phyloP scores from a whole-genome alignment of 1,140 invertebrate genomes.

The Zophobas morio region DNA sequence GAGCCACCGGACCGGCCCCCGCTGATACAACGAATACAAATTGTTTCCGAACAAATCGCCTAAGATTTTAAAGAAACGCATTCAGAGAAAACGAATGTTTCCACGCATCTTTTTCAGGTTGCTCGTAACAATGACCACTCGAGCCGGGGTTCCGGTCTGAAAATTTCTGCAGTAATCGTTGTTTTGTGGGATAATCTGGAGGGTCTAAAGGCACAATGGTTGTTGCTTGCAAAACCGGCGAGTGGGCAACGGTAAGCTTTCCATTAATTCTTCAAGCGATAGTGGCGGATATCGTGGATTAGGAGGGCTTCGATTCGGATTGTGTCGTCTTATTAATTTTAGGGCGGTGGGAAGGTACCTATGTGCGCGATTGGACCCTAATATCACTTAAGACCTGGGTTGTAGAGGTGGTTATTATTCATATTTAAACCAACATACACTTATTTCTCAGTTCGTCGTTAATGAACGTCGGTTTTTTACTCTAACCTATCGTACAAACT shows the following conservation, averaged over 20 bases:
- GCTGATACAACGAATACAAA: constrained; percentile 24
- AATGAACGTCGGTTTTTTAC: too few relatives aligned
- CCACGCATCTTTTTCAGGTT: neutral
- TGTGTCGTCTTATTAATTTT: constrained; percentile 29
- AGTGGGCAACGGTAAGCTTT: constrained; percentile 24
- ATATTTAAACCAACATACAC: too few relatives aligned
- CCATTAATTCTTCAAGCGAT: constrained; percentile 35
- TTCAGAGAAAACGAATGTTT: constrained; percentile 7
- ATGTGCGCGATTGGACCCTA: neutral
- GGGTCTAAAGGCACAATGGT: constrained; percentile 3
- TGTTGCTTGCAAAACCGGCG: constrained; percentile 22
- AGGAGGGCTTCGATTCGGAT: constrained; percentile 16
- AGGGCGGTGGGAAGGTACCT: neutral
- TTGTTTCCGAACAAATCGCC: constrained; percentile 4
- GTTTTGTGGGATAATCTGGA: constrained; percentile 9
- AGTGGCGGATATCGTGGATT: constrained; percentile 31
- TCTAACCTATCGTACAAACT: too few relatives aligned
- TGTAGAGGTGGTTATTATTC: too few relatives aligned
- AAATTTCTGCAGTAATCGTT: constrained; percentile 20
- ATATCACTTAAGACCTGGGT: too few relatives aligned
- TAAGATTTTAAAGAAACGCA: constrained; percentile 11
- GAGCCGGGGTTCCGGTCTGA: constrained; percentile 2
- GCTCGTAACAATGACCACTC: neutral
- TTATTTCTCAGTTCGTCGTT: too few relatives aligned
- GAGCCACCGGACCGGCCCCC: neutral